These are phyloP conservation scores for Peribatodes rhomboidaria DNA, from an alignment of 2,888 invertebrate species.

Conservation along the genomic window DNA sequence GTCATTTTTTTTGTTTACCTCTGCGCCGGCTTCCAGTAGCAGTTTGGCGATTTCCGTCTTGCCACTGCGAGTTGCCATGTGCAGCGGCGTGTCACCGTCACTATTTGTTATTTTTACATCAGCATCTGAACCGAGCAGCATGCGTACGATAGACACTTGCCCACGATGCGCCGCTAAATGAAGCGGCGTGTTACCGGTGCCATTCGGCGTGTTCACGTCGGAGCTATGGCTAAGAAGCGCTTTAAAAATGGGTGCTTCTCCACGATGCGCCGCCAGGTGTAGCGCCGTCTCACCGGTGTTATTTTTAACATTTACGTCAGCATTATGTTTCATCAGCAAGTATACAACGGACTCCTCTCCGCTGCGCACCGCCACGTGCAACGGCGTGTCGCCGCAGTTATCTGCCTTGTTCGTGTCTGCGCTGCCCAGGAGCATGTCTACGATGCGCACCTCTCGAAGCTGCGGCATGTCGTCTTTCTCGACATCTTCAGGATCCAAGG, in stretches of 20 bases:
- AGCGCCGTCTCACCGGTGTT: not conserved
- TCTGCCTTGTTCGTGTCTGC: conserved; percentile 51
- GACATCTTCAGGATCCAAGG: not conserved
- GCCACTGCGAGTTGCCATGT: not conserved
- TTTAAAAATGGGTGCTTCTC: not conserved
- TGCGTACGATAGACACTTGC: not conserved
- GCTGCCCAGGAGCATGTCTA: conserved; percentile 26
- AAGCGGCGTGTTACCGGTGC: not conserved
- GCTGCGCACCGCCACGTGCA: conserved; percentile 51
- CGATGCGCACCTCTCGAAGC: not conserved
- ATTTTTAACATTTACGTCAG: conserved; percentile 2
- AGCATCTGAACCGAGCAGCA: not conserved
- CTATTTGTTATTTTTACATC: not conserved
- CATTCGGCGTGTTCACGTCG: not conserved
- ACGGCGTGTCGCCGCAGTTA: conserved; percentile 47
- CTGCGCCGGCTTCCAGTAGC: not conserved
- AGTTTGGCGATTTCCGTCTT: not conserved
- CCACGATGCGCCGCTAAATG: conserved; percentile 6
- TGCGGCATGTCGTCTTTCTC: conserved; percentile 3
- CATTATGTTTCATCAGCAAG: not conserved
- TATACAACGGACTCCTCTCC: conserved; percentile 26
- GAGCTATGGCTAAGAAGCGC: not conserved
- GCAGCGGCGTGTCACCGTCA: conserved; percentile 4
- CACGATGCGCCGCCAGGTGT: conserved; percentile 3
- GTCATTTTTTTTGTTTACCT: not conserved